Base-by-base conservation (phyloP, 2,113 vertebrate genomes). In the Pungitius pungitius region DNA sequence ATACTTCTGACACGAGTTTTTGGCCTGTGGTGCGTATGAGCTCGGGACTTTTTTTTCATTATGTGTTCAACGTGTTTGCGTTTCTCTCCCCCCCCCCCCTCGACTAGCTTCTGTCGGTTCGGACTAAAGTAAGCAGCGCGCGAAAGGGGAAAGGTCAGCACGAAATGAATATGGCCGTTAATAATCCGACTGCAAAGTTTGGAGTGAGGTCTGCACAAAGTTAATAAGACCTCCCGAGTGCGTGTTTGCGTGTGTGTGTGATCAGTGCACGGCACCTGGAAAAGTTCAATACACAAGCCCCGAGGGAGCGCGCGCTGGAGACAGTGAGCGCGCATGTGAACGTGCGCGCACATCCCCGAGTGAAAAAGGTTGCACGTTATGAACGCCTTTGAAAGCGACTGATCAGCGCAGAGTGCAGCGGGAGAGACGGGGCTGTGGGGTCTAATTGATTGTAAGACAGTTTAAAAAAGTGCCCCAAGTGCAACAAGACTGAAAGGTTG, bases 141-240 rank as follows among this genome's bases (percentile, higher is more conserved):
- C 4, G 43, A 76, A 75, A 83, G 86, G 83, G 86, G 87, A 93
- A 94, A 93, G 92, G 93, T 93, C 94, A 93, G 90, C 90, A 90
- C 57, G 45, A 93, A 92, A 94, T 92, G 86, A 93, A 94, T 91
- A 91, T 85, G 82, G 43, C 86, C 87, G 88, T 93, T 92, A 93
- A 94, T 92, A 93, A 93, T 94, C 90, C 79, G 84, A 88, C 90
- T 88, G 90, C 90, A 79, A 82, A 89, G 87, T 92, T 92, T 90
- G 76, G 86, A 91, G 85, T 63, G 81, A 89, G 85, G 83, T 78
- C 85, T 70, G 83, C 78, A 80, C 84, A 85, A 87, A 91, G 90
- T 93, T 91, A 92, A 92, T 91, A 82, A 89, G 64, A 85, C 72
- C 66, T 67, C 65, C 57, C 10, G n/a, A n/a, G 5, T 35, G 33